Evolutionary conservation across 1,140 invertebrate genomes (phyloP).

Genomic region (Scaptomyza hsui): DNA sequence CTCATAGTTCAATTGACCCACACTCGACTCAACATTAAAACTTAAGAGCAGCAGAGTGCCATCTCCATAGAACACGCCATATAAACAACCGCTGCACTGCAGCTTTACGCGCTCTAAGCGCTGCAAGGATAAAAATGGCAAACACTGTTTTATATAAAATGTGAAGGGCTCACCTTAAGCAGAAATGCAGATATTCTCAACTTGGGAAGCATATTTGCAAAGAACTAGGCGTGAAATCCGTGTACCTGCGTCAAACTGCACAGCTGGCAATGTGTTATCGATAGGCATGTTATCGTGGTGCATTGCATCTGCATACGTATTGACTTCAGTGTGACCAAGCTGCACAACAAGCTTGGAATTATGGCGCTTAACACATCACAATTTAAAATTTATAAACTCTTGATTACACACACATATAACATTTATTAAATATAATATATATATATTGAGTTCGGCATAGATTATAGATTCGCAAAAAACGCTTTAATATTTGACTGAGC

Average conservation of each 20-base stretch:
- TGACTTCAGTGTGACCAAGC: conserved; percentile 24
- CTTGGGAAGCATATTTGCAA: conserved; percentile 83
- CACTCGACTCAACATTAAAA: conserved; percentile 86
- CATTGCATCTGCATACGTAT: conserved; percentile 16
- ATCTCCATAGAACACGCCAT: conserved; percentile 89
- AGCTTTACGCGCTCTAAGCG: conserved; percentile 86
- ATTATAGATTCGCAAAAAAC: conserved; percentile 71
- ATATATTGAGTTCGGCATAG: conserved; percentile 75
- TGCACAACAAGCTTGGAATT: not conserved
- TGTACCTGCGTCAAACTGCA: conserved; percentile 56
- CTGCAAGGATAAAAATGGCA: conserved; percentile 71
- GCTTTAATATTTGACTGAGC: conserved; percentile 45
- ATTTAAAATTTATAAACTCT: not conserved
- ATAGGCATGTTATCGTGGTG: conserved; percentile 35
- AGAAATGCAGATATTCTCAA: conserved; percentile 84
- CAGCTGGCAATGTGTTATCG: conserved; percentile 70
- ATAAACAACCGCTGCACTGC: conserved; percentile 88
- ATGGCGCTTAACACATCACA: not conserved
- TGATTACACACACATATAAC: conserved; percentile 72
- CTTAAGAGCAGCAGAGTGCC: conserved; percentile 88
- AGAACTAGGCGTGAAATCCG: conserved; percentile 31
- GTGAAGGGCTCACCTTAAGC: conserved; percentile 79
- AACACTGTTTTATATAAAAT: not conserved
- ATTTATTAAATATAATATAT: conserved; percentile 76
- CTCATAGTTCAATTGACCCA: conserved; percentile 85